Percentiles rank a stretch among this genome's conserved stretches.
These are phyloP conservation scores for Phytoseiulus persimilis DNA, from an alignment of 2,888 invertebrate species.

Conservation along the genomic window DNA sequence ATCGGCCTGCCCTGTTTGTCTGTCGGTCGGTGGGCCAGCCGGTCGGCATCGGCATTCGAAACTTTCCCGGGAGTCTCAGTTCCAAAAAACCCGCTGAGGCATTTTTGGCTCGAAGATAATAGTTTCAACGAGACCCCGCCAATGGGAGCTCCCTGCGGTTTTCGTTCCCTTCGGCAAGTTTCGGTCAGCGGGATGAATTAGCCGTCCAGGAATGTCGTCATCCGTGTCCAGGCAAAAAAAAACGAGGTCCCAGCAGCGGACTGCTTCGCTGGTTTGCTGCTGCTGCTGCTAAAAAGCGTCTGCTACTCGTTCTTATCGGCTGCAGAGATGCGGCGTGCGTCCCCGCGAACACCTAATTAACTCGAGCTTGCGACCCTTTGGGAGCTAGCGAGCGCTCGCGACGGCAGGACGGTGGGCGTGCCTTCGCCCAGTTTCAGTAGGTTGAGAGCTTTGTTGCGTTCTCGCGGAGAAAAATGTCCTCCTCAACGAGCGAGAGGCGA, in stretches of 20 bases:
- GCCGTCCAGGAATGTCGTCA: background rate
- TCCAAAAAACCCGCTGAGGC: background rate
- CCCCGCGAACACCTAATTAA: background rate
- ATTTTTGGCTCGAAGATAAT: background rate
- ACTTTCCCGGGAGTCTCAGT: background rate
- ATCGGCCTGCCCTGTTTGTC: background rate
- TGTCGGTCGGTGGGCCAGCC: too few relatives aligned
- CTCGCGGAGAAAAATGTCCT: background rate
- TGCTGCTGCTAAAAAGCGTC: background rate
- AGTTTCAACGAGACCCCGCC: background rate
- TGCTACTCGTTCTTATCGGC: background rate
- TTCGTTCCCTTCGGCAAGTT: background rate
- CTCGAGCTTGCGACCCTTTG: background rate
- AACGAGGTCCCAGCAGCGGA: background rate
- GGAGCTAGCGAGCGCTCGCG: background rate
- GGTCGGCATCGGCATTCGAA: background rate
- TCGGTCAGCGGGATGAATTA: background rate
- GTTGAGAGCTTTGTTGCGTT: background rate
- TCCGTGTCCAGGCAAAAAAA: background rate
- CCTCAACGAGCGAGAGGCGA: background rate
- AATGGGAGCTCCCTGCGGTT: background rate
- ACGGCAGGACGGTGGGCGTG: background rate
- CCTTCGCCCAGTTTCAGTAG: background rate
- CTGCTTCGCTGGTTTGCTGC: background rate
- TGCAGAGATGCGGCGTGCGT: background rate